Evolutionary conservation across 2,797 vertebrate species (phyloP).

Genomic region (Pantherophis vulpinus): DNA sequence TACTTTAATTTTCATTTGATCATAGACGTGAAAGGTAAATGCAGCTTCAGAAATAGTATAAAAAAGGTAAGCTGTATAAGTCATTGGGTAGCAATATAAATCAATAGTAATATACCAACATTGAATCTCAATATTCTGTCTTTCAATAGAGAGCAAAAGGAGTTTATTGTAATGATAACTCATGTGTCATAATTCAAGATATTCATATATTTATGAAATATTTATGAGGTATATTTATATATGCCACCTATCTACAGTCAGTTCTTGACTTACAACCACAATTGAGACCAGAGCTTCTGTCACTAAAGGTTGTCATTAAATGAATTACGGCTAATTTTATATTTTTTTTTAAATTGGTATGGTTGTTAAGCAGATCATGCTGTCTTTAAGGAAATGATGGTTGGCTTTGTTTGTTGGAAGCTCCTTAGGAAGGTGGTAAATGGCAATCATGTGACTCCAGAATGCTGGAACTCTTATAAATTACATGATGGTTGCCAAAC

Average conservation of each 20-base stretch:
- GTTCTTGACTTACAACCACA: no score
- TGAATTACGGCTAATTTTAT: no score
- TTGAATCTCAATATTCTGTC: fast-evolving
- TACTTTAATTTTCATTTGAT: neutral
- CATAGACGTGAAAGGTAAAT: neutral
- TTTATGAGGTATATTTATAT: neutral
- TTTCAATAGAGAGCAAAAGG: fast-evolving
- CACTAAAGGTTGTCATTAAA: no score
- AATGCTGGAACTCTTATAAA: no score
- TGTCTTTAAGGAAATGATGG: no score
- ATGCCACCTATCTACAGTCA: neutral
- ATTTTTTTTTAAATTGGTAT: no score
- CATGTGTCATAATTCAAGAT: neutral
- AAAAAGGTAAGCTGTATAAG: neutral
- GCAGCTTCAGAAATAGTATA: fast-evolving
- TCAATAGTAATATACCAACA: neutral
- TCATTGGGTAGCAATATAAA: neutral
- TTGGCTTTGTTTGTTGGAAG: no score
- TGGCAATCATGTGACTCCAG: no score
- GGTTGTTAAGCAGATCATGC: no score
- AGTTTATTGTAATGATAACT: fast-evolving
- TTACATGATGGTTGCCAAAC: no score
- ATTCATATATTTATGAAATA: neutral
- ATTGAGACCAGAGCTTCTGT: no score
- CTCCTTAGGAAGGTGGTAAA: no score